A percentile compares a stretch with the other conserved stretches of the same genome.
phyloP scores from a whole-genome alignment of 2,113 vertebrate genomes.

The Rhizomys pruinosus region DNA sequence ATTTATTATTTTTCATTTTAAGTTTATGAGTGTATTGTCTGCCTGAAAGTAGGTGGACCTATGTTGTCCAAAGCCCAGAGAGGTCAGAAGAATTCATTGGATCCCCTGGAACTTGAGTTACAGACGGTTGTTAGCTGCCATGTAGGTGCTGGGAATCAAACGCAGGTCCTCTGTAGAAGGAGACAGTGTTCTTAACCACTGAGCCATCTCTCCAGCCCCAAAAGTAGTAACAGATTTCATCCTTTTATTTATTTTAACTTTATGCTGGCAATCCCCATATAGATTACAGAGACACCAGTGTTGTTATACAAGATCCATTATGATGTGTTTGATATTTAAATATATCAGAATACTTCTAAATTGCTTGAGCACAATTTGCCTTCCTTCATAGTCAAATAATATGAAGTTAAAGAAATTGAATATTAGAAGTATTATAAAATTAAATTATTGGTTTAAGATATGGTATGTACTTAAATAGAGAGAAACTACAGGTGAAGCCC shows the following conservation, averaged over 20 bases:
- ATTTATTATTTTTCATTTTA: no score
- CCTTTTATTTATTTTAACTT: neutral
- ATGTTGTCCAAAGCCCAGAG: no score
- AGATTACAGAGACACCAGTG: neutral
- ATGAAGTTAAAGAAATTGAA: neutral
- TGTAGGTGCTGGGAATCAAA: no score
- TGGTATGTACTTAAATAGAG: neutral
- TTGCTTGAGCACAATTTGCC: neutral
- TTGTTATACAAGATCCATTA: neutral
- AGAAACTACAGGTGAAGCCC: neutral
- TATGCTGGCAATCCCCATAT: neutral
- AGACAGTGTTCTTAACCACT: no score
- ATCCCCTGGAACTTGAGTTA: no score
- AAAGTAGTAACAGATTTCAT: neutral
- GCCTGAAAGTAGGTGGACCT: no score
- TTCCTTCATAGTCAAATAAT: neutral
- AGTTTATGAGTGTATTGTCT: no score
- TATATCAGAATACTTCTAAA: neutral
- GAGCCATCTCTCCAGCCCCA: no score
- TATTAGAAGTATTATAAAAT: neutral
- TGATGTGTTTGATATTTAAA: constrained; percentile 44
- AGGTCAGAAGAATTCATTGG: no score
- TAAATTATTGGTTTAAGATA: neutral
- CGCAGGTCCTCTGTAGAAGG: no score
- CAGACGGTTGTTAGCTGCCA: no score